Conservation (phyloP, 1,140 invertebrate genomes). For the Brachionus asplanchnoidis region DNA sequence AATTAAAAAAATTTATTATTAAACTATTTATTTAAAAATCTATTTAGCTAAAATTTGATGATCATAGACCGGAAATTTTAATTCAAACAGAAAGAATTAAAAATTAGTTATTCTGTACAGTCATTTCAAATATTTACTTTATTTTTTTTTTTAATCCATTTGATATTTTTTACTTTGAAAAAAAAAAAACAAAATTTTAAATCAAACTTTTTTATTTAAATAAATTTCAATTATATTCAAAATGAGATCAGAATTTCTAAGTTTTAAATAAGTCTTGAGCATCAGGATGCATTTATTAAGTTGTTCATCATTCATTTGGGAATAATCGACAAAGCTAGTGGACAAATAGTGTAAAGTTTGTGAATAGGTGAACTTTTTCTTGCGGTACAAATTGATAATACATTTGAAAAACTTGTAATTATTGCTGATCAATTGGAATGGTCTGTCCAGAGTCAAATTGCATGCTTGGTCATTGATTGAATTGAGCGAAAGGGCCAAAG, state of each 20-base stretch:
- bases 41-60: background rate
- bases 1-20: background rate
- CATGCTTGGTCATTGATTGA: background rate
- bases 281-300: background rate
- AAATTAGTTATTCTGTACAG: background rate
- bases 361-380: background rate
- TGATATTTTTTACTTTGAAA: background rate
- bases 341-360: background rate
- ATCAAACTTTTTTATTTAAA: background rate
- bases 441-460: background rate
- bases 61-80: background rate
- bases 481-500: background rate
- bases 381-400: background rate
- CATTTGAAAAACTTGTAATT: conserved; percentile 33
- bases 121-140: background rate
- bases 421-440: background rate
- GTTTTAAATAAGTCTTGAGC: background rate
- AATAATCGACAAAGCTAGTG: background rate
- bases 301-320: conserved; percentile 3
- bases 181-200: background rate
- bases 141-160: background rate
- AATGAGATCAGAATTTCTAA: conserved; percentile 20
- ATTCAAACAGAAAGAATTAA: background rate
- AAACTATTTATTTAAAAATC: background rate
- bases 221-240: conserved; percentile 25